Conservation (phyloP, 2,888 invertebrate genomes). For the Iselma pallidipennis region DNA sequence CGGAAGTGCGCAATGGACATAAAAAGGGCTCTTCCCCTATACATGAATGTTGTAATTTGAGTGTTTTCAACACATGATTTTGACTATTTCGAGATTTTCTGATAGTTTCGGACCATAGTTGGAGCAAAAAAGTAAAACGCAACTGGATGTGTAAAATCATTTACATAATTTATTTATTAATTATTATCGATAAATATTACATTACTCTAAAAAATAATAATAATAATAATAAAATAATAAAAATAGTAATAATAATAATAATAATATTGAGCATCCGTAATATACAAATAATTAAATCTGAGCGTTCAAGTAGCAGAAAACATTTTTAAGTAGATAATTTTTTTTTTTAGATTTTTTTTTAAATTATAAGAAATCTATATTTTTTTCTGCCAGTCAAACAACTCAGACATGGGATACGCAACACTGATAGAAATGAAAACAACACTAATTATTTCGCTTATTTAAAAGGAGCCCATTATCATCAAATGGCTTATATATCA, state of each 20-base stretch:
- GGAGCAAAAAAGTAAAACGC: conserved; percentile 1
- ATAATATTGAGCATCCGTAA: conserved; percentile 58
- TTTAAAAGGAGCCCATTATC: conserved; percentile 40
- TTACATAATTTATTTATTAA: conserved; percentile 54
- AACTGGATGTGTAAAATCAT: conserved; percentile 33
- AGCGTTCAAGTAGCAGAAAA: conserved; percentile 59
- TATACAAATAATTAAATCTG: conserved; percentile 54
- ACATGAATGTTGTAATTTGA: too few relatives aligned
- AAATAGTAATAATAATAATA: neutral
- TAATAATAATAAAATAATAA: conserved; percentile 35
- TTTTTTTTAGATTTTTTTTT: conserved; percentile 27
- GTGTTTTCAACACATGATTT: neutral
- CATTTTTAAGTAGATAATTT: too few relatives aligned
- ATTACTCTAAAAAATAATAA: conserved; percentile 53
- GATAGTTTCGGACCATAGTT: too few relatives aligned
- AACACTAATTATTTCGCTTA: conserved; percentile 35
- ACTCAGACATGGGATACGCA: conserved; percentile 56
- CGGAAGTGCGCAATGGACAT: too few relatives aligned
- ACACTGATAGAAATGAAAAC: conserved; percentile 43
- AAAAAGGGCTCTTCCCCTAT: too few relatives aligned
- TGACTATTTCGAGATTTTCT: too few relatives aligned
- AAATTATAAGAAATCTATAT: conserved; percentile 26
- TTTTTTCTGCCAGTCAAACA: conserved; percentile 57
- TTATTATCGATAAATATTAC: conserved; percentile 57
- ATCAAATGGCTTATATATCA: conserved; percentile 53